Evolutionary conservation across 2,888 invertebrate genomes (phyloP).

Genomic region (Macrophya annulata): DNA sequence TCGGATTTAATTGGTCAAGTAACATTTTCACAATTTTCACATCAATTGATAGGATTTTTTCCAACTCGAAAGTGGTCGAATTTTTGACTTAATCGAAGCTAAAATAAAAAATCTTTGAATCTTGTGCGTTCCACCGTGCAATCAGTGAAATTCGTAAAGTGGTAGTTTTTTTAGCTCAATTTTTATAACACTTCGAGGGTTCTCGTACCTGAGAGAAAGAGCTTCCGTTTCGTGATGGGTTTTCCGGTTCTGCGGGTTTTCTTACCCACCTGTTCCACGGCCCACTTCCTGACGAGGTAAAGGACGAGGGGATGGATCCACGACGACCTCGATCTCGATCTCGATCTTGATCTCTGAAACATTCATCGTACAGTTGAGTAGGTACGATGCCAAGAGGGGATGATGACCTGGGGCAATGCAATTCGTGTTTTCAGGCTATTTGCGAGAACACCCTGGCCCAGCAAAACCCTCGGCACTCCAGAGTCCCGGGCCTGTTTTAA

Average conservation of each 20-base stretch:
- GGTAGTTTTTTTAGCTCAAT: slow-evolving; percentile 7
- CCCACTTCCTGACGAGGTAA: not conserved
- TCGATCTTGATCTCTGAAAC: slow-evolving; percentile 40
- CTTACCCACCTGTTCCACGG: slow-evolving; percentile 39
- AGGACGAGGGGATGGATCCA: not conserved
- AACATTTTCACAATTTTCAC: too few species aligned
- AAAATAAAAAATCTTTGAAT: too few species aligned
- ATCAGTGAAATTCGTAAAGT: not conserved
- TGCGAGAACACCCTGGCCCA: slow-evolving; percentile 36
- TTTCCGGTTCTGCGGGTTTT: slow-evolving; percentile 35
- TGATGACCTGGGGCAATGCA: slow-evolving; percentile 46
- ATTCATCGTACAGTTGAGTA: slow-evolving; percentile 27
- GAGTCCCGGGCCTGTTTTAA: slow-evolving; percentile 44
- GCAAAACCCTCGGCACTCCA: not conserved
- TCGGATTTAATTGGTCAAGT: too few species aligned
- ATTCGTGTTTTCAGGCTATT: slow-evolving; percentile 52
- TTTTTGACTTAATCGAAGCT: too few species aligned
- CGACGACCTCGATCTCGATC: slow-evolving; percentile 16
- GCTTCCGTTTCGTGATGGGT: slow-evolving; percentile 14
- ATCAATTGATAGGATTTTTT: too few species aligned
- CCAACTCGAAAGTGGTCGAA: too few species aligned
- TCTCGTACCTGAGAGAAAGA: slow-evolving; percentile 24
- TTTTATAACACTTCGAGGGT: slow-evolving; percentile 17
- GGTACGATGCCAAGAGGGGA: not conserved
- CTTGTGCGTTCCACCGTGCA: slow-evolving; percentile 11